Evolutionary conservation across 2,113 vertebrate genomes (phyloP), one percentile per base, ranked within the genome.

Genomic region (Ardeotis arabs): DNA sequence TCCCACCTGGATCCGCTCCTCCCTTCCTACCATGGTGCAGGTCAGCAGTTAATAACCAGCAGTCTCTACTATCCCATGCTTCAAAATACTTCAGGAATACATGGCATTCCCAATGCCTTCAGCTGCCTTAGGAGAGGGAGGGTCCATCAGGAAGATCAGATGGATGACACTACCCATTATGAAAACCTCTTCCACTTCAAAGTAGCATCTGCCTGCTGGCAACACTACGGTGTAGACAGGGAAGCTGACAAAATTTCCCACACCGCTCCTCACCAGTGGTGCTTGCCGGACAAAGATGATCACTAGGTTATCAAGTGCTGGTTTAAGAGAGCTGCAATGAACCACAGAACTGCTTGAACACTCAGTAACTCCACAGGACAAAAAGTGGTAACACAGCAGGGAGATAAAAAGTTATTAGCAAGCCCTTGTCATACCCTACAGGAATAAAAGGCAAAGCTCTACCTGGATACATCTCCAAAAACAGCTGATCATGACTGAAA

Each of bases 331-430:
- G 39, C 81, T 79, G 53, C 69, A 60, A 23, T 59, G 83, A 55
- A 47, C 41, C 70, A 84, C 56, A 47, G 49, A 92, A 56, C 39
- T 64, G 74, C 55, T 4, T 66, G 19, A 94, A 69, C 47, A 41
- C 50, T 77, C 63, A 77, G 55, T 44, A 83, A 53, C 75, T 59
- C 63, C 81, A 92, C 5, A 4, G 67, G 87, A 89, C 10, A 45
- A 85, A 70, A 79, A 89, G 47, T 5, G 33, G 2, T 19, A 91
- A 75, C 63, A 53, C 89, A 79, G 78, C 84, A 95, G 66, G 66
- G 16, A 91, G 58, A 72, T 3, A 35, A 67, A 84, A 92, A 84
- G 67, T 53, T 88, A 88, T 85, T 69, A 85, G 55, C 24, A 58
- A 87, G 39, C n/a, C 45, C 20, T 50, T 31, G 18, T 55, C 37